Percentiles rank a stretch among this genome's conserved stretches.
Evolutionary conservation across 2,113 vertebrate genomes (phyloP).

Genomic region (Salminus brasiliensis): DNA sequence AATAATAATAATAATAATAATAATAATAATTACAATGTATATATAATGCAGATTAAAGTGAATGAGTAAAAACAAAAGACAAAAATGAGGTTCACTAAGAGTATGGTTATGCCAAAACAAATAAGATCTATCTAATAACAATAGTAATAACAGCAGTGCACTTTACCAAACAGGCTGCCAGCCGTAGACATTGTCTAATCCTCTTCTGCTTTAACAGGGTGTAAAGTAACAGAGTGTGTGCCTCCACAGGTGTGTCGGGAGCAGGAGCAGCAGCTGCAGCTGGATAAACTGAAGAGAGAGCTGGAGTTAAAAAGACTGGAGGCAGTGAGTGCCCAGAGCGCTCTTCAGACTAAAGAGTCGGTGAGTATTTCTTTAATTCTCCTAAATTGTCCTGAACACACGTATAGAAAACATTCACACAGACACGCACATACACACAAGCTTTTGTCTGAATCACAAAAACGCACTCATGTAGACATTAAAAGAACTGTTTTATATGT

Average conservation of each 20-base stretch:
- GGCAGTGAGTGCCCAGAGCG: conserved; percentile 51
- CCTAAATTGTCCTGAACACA: background rate
- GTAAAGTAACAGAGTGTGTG: background rate
- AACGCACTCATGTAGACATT: no score
- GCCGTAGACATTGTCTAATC: background rate
- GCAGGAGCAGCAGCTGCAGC: conserved; percentile 70
- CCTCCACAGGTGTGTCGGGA: conserved; percentile 55
- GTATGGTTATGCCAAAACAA: no score
- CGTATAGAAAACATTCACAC: no score
- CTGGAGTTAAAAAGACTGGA: conserved; percentile 63
- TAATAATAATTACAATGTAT: no score
- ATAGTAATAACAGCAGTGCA: background rate
- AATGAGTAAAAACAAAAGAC: no score
- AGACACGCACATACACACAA: background rate
- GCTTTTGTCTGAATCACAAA: no score
- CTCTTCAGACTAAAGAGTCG: conserved; percentile 68
- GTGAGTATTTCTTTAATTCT: conserved; percentile 42
- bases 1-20: no score
- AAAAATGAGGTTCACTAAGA: no score
- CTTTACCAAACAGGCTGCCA: background rate
- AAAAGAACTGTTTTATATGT: no score
- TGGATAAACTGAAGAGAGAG: conserved; percentile 69
- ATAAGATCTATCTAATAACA: no score
- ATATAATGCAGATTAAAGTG: no score
- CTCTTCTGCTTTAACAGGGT: background rate